Evolutionary conservation across 2,797 vertebrate species (phyloP).

Genomic region (Sarcophilus harrisii): DNA sequence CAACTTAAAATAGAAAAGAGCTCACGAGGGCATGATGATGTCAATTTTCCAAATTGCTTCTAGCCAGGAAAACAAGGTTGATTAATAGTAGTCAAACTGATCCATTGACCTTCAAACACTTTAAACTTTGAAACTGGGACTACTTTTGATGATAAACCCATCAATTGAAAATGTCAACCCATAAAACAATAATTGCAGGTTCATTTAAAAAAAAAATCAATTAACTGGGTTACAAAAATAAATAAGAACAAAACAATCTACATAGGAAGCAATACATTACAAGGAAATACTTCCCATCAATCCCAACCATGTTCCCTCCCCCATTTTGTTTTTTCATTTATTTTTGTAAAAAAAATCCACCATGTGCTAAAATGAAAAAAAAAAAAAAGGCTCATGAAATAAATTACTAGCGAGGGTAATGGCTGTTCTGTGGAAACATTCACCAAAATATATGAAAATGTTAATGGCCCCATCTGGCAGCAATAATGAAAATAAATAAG

Average conservation of each 20-base stretch:
- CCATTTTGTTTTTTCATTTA: neutral
- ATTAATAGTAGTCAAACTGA: slow-evolving; percentile 56
- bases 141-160: neutral
- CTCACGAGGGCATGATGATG: slow-evolving; percentile 8
- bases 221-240: neutral
- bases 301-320: neutral
- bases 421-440: neutral
- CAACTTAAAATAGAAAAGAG: slow-evolving; percentile 51
- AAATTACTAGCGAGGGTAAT: neutral
- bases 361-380: neutral
- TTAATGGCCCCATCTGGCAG: neutral
- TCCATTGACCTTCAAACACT: slow-evolving; percentile 20
- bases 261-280: neutral
- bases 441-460: neutral
- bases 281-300: neutral
- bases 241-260: neutral
- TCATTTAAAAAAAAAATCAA: neutral
- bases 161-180: neutral
- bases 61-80: slow-evolving; percentile 65
- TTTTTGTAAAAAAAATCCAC: neutral
- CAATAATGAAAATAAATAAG: neutral
- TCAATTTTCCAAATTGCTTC: slow-evolving; percentile 49
- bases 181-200: neutral
- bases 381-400: neutral
- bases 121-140: slow-evolving; percentile 34